Evolutionary conservation across 1,140 invertebrate species (phyloP), one percentile per base, ranked within the genome.

Genomic region (Homalodisca vitripennis): DNA sequence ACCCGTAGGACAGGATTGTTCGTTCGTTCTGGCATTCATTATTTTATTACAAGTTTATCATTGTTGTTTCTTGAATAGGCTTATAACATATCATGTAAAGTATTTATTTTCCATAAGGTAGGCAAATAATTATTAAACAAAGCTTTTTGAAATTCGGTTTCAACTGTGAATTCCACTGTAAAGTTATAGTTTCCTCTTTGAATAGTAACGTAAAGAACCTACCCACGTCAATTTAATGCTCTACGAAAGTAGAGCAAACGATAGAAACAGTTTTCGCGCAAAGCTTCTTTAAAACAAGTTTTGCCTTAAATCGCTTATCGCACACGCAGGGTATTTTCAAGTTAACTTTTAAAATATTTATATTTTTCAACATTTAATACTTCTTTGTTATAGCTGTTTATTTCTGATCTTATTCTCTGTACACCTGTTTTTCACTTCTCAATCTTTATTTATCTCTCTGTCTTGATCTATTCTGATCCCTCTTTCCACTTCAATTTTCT

Each of bases 1-100:
- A 30, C 27, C 55, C 22, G 55, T 60, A 60, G 55, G 55, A 51
- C 55, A 60, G 55, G 55, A 27, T 60, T 60, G 24, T 27, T 60
- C 27, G 48, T 53, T 53, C 48, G 55, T 60, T 60, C 55, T 60
- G 55, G 55, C 27, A 51, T 60, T 27, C 55, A 60, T 27, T 60
- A 27, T 60, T 60, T 60, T 64, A 64, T 64, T 22, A 64, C 32
- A 66, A 66, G 63, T 66, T 46, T 66, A 66, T 66, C 26, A 29
- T 66, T 66, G 63, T 66, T 66, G 63, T 66, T 41, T 66, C 32
- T 66, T 46, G 41, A 47, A 66, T 60, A 66, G 63, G 63, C 63
- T 66, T 66, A 46, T 46, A 47, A 66, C 63, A 66, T 66, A 66
- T 66, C 63, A 66, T 66, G 55, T 60, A 27, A 60, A 60, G 55